phyloP scores from a whole-genome alignment of 1,140 invertebrate species.

The Mactra quadrangularis region DNA sequence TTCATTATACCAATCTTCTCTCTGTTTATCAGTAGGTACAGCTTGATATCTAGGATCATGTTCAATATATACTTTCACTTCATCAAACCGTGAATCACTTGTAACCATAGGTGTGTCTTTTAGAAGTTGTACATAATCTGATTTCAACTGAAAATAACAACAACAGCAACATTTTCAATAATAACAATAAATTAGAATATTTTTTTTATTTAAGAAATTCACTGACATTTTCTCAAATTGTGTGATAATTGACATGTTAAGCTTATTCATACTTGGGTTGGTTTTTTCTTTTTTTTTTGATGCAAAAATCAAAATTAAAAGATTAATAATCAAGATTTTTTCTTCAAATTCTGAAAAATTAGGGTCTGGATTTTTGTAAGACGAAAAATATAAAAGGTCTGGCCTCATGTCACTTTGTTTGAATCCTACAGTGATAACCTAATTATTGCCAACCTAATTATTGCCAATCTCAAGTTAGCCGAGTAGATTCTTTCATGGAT shows the following conservation, averaged over 20 bases:
- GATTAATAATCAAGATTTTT: neutral
- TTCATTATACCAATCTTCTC: conserved; percentile 57
- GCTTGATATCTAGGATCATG: conserved; percentile 44
- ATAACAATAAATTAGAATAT: no score
- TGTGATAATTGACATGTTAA: no score
- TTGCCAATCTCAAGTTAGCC: no score
- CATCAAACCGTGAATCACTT: conserved; percentile 36
- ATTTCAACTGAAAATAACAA: conserved; percentile 46
- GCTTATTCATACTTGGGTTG: no score
- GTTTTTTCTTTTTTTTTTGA: neutral
- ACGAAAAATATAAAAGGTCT: no score
- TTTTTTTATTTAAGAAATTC: no score
- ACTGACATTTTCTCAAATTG: no score
- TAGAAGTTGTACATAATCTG: conserved; percentile 48
- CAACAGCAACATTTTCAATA: neutral
- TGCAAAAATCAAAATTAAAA: neutral
- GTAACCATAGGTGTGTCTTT: conserved; percentile 34
- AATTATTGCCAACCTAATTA: no score
- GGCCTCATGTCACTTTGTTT: neutral
- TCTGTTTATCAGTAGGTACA: conserved; percentile 38
- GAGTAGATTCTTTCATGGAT: no score
- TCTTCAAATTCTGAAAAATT: no score
- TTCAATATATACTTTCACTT: conserved; percentile 24
- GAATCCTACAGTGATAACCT: neutral
- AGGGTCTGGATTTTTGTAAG: no score